Evolutionary conservation across 2,888 invertebrate species (phyloP).

Genomic region (Campaea margaritaria): DNA sequence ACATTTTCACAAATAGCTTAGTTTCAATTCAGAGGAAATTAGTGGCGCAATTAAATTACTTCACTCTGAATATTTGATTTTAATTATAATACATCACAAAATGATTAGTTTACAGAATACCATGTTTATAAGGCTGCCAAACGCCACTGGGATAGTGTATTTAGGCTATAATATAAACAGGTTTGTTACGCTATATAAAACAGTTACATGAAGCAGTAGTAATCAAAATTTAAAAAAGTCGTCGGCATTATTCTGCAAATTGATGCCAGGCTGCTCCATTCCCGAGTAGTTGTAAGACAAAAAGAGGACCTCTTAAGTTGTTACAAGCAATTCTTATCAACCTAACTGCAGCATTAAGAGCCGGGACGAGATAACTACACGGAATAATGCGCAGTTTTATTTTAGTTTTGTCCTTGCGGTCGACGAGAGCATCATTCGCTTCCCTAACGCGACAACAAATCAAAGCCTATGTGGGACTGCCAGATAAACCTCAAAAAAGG

Average conservation of each 20-base stretch:
- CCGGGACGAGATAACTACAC: slow-evolving; percentile 59
- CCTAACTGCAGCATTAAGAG: slow-evolving; percentile 53
- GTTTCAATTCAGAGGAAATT: slow-evolving; percentile 1
- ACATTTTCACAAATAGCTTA: not conserved
- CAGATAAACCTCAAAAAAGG: slow-evolving; percentile 60
- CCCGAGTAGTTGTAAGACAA: slow-evolving; percentile 7
- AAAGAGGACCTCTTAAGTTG: slow-evolving; percentile 26
- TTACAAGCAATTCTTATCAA: slow-evolving; percentile 50
- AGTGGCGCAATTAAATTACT: not conserved
- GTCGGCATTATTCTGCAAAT: not conserved
- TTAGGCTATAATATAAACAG: too few relatives aligned
- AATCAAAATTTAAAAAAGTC: not conserved
- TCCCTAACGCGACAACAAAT: slow-evolving; percentile 75
- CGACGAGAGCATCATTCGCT: slow-evolving; percentile 74
- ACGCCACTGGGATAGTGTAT: too few relatives aligned
- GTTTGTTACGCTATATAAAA: too few relatives aligned
- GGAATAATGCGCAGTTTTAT: slow-evolving; percentile 70
- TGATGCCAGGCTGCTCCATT: not conserved
- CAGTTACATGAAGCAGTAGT: too few relatives aligned
- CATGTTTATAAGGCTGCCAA: too few relatives aligned
- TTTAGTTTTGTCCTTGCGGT: slow-evolving; percentile 73
- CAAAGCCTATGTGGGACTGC: slow-evolving; percentile 67
- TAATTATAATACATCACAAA: too few relatives aligned
- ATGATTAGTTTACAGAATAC: too few relatives aligned
- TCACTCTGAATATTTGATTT: too few relatives aligned